Evolutionary conservation across 2,888 invertebrate genomes (phyloP), one percentile per base, ranked within the genome.

Genomic region (Heteromyza rotundicornis): DNA sequence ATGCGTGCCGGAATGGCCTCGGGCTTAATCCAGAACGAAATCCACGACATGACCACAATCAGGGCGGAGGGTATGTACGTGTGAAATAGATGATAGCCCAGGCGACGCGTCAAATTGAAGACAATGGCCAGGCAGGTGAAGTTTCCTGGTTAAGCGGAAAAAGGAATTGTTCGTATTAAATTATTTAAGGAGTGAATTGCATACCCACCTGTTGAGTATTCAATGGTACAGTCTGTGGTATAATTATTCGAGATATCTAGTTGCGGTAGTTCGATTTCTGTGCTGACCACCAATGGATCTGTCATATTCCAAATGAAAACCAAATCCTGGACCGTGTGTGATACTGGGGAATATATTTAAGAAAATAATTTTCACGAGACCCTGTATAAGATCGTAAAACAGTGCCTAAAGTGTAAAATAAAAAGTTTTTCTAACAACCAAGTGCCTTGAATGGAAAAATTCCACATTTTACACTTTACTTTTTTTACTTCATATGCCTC

Each of bases 21-120:
- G 0, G 94, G 94, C 75, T 94, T 95, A 74, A 95, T 95, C 96
- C 95, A 96, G 85, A 96, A 96, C 0, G 95, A 95, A 70, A 96
- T 95, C 95, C 95, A 96, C 64, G 94, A 95, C 93, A 96, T 94
- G 62, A 95, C 94, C 51, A 95, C 95, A 78, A 95, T 95, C 69
- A 95, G 86, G 0, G 94, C 94, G 1, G 95, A 94, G 0, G 95
- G 95, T 72, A 95, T 94, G 82, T 95, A 95, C 0, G 95, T 95
- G 84, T 95, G 95, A 82, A 95, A 94, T 57, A 95, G 86, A 80
- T 95, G 94, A 84, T 95, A 95, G 16, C 95, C 95, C 19, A 95
- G 86, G 1, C 95, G 88, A 2, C 95, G 86, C 49, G 90, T 88
- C 60, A 95, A 84, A 81, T 91, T 93, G 84, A 95, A 95, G 54